Evolutionary conservation across 2,888 invertebrate genomes (phyloP), one percentile per base, ranked within the genome.

Genomic region (Sicus ferrugineus): DNA sequence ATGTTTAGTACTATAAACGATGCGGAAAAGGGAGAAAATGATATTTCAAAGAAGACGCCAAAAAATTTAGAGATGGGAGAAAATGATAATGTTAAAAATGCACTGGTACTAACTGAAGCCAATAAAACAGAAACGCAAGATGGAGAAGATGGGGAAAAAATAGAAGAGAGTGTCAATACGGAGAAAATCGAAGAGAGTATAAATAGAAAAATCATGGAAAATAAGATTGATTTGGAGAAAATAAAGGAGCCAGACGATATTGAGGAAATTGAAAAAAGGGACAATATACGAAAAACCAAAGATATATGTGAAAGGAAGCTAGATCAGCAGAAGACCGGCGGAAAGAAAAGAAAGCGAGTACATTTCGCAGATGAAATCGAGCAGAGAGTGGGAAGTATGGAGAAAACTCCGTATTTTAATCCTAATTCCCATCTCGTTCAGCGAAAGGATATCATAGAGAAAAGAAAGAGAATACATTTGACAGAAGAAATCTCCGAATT

Each of bases 11-110:
- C 67, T 30, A 67, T 66, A 5, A 72, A 61, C 5, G 11, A 21
- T 0, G 71, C 73, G 30, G 71, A 71, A 9, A 71, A 72, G 14
- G 23, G 65, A 26, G 26, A 23, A 14, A 70, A 70, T 42, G 68
- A 68, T 59, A 50, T 67, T 4, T 4, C 50, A 0, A 67, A 68
- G 0, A 48, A 26, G 59, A 3, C 67, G 46, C n/a, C 23, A n/a
- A 11, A 67, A 73, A 23, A 42, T 71, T 3, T 72, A 21, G 63
- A 70, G 23, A 23, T 74, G 30, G 66, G 69, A 9, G 70, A 38
- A 11, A 69, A 26, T 54, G 65, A 56, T 21, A 69, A 69, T 70
- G 50, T 67, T n/a, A 68, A 38, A 26, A 63, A 21, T 6, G 67
- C 72, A 23, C 21, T 67, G 26, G 42, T 69, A 9, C 23, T 71